Evolutionary conservation across 92 coral and sea anemone genomes (phyloP), one percentile per base, ranked within the genome.

Genomic region (Meandrina meandrites): DNA sequence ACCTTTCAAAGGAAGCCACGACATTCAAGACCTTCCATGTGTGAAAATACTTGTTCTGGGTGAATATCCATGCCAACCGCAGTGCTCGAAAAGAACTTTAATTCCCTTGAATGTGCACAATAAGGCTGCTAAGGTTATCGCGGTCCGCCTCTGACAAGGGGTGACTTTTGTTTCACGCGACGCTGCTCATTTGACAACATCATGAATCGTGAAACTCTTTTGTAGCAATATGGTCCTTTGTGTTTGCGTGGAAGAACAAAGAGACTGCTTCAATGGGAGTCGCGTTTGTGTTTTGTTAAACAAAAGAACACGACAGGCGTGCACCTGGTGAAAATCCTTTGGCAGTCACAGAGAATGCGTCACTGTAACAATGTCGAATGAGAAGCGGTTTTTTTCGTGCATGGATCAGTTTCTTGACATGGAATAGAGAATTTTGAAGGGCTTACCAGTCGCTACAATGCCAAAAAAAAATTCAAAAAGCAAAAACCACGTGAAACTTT

Each of bases 21-120:
- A 51, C 76, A 50, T 64, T 16, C 71, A 35, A 66, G 71, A 42
- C 40, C 31, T 30, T 30, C 32, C 24, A 31, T 28, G 60, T 76
- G 74, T 8, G 56, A 76, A 64, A 42, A 21, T 28, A 11, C 48
- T 85, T 28, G 36, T 62, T 30, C 58, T 37, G 45, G 54, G 75
- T 32, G 76, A 30, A 76, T 85, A 58, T 6, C 83, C 88, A 85
- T 85, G 88, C 88, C 88, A 85, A 85, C 88, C 19, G 67, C 22
- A 45, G 22, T 78, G 82, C 88, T 85, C 31, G 27, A 80, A 76
- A 85, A 85, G 82, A 85, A 76, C 88, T 76, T 85, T 77, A 85
- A 85, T 85, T 77, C 81, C 31, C 82, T 79, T 50, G 48, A 76
- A 85, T 84, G 53, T n/a, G 81, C 81, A 84, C 87, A 75, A 82